A percentile compares a stretch with the other conserved stretches of the same genome.
Evolutionary conservation across 2,888 invertebrate species (phyloP).

Genomic region (Heliconius ethilla): DNA sequence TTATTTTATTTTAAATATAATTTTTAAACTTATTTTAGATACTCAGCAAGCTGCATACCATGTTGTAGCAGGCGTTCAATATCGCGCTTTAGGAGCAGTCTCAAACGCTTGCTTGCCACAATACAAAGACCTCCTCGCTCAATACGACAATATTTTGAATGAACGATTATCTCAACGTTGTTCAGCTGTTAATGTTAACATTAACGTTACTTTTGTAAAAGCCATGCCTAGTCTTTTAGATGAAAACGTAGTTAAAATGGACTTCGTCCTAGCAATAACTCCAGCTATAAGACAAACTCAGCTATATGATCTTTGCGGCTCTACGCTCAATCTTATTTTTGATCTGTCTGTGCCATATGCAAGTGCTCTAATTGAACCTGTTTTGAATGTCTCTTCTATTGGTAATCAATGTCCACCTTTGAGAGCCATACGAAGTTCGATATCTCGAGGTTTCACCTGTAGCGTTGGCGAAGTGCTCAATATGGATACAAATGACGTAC

Average conservation of each 20-base stretch:
- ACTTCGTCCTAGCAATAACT: constrained; percentile 92
- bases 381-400: constrained; percentile 93
- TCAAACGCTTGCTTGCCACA: constrained; percentile 91
- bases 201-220: constrained; percentile 94
- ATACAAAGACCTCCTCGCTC: constrained; percentile 91
- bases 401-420: constrained; percentile 96
- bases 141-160: constrained; percentile 91
- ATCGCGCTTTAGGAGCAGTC: constrained; percentile 94
- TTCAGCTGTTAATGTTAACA: constrained; percentile 96
- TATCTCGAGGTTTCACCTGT: constrained; percentile 95
- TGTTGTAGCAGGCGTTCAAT: constrained; percentile 91
- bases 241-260: constrained; percentile 94
- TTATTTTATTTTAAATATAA: background rate
- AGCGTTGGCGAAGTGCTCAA: constrained; percentile 96
- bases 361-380: constrained; percentile 93
- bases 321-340: constrained; percentile 95
- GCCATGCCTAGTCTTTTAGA: constrained; percentile 90
- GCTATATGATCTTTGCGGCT: constrained; percentile 96
- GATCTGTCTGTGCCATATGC: constrained; percentile 96
- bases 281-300: constrained; percentile 95
- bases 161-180: constrained; percentile 93
- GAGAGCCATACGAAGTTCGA: constrained; percentile 91
- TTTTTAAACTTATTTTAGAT: constrained; percentile 76
- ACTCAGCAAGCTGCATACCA: constrained; percentile 98
- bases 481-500: constrained; percentile 95